Evolutionary conservation across 2,797 vertebrate species (phyloP).

Genomic region (Aplochiton taeniatus): DNA sequence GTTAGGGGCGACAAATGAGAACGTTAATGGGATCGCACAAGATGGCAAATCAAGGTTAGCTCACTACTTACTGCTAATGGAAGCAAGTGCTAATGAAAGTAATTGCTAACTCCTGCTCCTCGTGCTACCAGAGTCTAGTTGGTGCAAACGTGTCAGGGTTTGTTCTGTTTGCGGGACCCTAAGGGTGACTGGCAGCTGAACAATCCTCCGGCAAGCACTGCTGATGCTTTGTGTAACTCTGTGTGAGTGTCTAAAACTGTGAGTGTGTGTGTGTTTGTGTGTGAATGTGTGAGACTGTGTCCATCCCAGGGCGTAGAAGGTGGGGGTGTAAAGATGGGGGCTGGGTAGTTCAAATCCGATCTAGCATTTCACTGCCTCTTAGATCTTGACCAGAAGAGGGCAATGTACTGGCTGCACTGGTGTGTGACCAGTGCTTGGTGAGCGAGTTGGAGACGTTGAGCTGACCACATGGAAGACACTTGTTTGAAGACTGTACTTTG

Average conservation of each 20-base stretch:
- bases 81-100: constrained; percentile 6
- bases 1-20: constrained; percentile 28
- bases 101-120: constrained; percentile 25
- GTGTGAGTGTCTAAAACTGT: constrained; percentile 15
- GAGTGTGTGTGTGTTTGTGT: neutral
- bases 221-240: constrained; percentile 6
- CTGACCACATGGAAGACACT: too few relatives aligned
- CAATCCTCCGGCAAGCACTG: constrained; percentile 30
- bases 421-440: neutral
- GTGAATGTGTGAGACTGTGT: neutral
- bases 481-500: too few relatives aligned
- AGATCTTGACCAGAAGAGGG: constrained; percentile 23
- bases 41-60: constrained; percentile 26
- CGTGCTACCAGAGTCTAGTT: constrained; percentile 31
- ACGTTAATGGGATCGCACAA: constrained; percentile 34
- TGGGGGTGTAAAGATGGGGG: too few relatives aligned
- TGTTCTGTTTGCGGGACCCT: constrained; percentile 35
- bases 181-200: constrained; percentile 37
- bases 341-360: neutral
- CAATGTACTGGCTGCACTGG: constrained; percentile 12
- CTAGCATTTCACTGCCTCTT: neutral
- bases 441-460: neutral
- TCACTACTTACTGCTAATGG: neutral
- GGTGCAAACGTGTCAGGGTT: constrained; percentile 21
- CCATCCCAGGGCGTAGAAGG: too few relatives aligned